phyloP scores from a whole-genome alignment of 2,797 vertebrate species.

The Molossus alvarezi region DNA sequence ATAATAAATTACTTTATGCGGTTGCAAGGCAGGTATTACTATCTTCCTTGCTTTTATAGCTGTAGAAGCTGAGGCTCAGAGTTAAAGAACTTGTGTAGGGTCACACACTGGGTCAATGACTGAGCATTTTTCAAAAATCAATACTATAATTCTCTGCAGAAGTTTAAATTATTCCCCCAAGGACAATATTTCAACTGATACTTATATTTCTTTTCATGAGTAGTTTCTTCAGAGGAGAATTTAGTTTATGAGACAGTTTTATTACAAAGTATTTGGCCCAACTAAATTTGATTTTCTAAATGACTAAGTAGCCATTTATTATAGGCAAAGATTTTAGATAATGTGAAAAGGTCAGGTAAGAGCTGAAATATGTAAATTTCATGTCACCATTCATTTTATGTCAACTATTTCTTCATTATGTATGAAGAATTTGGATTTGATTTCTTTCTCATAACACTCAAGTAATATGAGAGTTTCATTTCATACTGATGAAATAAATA shows the following conservation, averaged over 20 bases:
- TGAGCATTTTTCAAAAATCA: constrained; percentile 56
- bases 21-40: not conserved
- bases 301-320: constrained; percentile 76
- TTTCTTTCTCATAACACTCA: constrained; percentile 50
- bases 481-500: constrained; percentile 68
- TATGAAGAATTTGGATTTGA: constrained; percentile 32
- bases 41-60: not conserved
- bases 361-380: constrained; percentile 79
- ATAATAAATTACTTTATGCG: not conserved
- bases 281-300: constrained; percentile 81
- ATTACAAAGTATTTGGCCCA: constrained; percentile 77
- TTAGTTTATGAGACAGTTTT: constrained; percentile 78
- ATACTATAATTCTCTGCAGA: constrained; percentile 65
- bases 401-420: constrained; percentile 76
- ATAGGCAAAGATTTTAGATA: constrained; percentile 72
- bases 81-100: not conserved
- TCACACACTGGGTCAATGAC: not conserved
- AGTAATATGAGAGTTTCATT: constrained; percentile 63
- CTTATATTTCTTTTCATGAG: constrained; percentile 70
- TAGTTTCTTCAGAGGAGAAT: constrained; percentile 72
- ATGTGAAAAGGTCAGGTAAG: constrained; percentile 73
- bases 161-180: constrained; percentile 54
- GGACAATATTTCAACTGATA: constrained; percentile 51
- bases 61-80: not conserved
- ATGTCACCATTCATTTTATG: constrained; percentile 70